Percentiles rank a stretch among this genome's conserved stretches.
Conservation (phyloP, 2,888 invertebrate genomes). For the Xanthorhoe spadicearia region DNA sequence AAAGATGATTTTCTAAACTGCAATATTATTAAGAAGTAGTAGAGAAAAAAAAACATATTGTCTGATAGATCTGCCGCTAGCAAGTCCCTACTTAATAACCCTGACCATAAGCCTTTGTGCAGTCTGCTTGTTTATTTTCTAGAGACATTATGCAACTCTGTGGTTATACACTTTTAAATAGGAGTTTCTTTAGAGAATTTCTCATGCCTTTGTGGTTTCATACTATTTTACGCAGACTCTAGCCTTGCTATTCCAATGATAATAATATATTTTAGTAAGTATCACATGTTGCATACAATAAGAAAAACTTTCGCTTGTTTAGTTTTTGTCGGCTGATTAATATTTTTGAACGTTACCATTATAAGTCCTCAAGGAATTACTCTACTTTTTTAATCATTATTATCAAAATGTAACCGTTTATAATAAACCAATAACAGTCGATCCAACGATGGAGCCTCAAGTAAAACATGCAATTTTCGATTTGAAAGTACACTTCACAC, state of each 20-base stretch:
- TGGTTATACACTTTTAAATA: slow-evolving; percentile 11
- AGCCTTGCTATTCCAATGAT: slow-evolving; percentile 3
- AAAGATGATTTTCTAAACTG: not conserved
- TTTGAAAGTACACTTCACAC: not conserved
- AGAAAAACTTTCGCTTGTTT: not conserved
- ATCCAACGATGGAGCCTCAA: not conserved
- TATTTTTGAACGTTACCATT: too few relatives aligned
- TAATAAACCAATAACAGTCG: not conserved
- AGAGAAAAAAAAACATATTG: slow-evolving; percentile 1
- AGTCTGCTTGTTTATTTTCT: slow-evolving; percentile 14
- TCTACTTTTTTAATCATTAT: not conserved
- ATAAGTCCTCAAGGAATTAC: too few relatives aligned
- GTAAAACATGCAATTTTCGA: not conserved
- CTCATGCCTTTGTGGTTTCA: slow-evolving; percentile 7
- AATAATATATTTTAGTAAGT: not conserved
- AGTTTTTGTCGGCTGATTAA: not conserved
- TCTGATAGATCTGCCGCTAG: slow-evolving; percentile 10
- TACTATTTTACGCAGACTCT: not conserved
- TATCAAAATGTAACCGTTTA: not conserved
- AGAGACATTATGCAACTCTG: slow-evolving; percentile 5
- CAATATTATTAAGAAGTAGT: not conserved
- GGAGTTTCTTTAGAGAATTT: slow-evolving; percentile 7
- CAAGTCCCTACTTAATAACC: slow-evolving; percentile 17
- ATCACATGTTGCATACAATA: not conserved
- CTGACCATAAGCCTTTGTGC: slow-evolving; percentile 24